Percentiles rank a stretch among this genome's conserved stretches.
phyloP scores from a whole-genome alignment of 2,797 vertebrate species.

The Brachyalestes nurse region DNA sequence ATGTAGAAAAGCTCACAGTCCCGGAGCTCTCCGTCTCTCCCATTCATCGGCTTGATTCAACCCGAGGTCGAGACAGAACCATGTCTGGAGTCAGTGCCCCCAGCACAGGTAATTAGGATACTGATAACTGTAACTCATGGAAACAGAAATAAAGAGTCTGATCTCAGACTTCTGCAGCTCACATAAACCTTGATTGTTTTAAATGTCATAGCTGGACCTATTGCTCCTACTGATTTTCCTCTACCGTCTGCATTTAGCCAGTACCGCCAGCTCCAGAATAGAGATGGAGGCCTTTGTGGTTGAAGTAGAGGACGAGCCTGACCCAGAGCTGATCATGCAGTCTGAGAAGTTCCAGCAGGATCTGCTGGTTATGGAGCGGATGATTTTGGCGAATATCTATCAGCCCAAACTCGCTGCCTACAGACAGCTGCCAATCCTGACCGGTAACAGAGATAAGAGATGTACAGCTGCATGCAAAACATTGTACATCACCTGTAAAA shows the following conservation, averaged over 20 bases:
- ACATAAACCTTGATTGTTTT: neutral
- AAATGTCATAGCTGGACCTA: neutral
- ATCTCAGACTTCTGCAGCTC: neutral
- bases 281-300: slow-evolving; percentile 68
- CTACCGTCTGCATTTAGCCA: slow-evolving; percentile 68
- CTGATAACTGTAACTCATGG: neutral
- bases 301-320: slow-evolving; percentile 63
- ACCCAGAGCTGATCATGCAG: slow-evolving; percentile 71
- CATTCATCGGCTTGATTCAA: slow-evolving; percentile 35
- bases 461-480: too few species aligned
- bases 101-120: slow-evolving; percentile 73
- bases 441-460: slow-evolving; percentile 64
- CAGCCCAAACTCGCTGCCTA: slow-evolving; percentile 86
- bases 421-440: slow-evolving; percentile 80
- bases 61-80: slow-evolving; percentile 56
- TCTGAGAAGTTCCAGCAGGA: slow-evolving; percentile 81
- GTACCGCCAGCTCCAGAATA: slow-evolving; percentile 69
- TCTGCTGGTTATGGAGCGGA: slow-evolving; percentile 86
- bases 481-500: too few species aligned
- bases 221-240: neutral
- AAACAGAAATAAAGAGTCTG: neutral
- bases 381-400: slow-evolving; percentile 83
- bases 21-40: neutral
- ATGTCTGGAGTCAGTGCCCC: slow-evolving; percentile 57
- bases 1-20: slow-evolving; percentile 34